Percentiles rank a stretch among this genome's conserved stretches.
These are phyloP conservation scores for Climacteris rufus DNA, from an alignment of 2,113 vertebrate genomes.

Conservation along the genomic window DNA sequence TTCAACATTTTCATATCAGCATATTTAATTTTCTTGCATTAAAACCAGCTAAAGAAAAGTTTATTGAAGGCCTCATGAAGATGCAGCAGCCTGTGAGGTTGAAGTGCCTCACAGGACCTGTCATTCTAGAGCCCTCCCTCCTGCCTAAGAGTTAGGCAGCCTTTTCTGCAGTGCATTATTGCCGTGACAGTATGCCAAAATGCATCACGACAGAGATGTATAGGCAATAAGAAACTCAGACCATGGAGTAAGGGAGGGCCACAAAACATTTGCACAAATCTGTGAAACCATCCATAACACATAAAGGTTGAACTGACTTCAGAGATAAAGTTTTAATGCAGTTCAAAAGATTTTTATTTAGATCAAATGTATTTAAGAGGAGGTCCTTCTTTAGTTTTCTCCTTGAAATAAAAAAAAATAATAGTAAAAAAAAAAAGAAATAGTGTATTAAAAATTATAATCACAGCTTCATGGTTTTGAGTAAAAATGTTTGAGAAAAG, in stretches of 20 bases:
- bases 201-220: neutral
- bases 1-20: neutral
- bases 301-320: neutral
- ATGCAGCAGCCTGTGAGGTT: neutral
- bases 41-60: neutral
- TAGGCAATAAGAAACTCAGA: neutral
- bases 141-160: neutral
- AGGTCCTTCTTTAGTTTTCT: neutral
- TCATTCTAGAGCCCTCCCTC: neutral
- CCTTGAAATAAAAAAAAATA: neutral
- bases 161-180: neutral
- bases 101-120: neutral
- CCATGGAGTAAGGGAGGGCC: neutral
- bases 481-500: neutral
- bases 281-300: neutral
- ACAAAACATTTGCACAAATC: neutral
- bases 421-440: neutral
- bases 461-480: neutral
- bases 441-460: neutral
- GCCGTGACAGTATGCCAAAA: neutral
- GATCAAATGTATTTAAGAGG: neutral
- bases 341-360: neutral
- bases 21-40: neutral
- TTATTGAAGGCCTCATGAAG: neutral
- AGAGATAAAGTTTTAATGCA: neutral